phyloP scores from a whole-genome alignment of 2,113 vertebrate genomes.

The Petrocephalus microphthalmus region DNA sequence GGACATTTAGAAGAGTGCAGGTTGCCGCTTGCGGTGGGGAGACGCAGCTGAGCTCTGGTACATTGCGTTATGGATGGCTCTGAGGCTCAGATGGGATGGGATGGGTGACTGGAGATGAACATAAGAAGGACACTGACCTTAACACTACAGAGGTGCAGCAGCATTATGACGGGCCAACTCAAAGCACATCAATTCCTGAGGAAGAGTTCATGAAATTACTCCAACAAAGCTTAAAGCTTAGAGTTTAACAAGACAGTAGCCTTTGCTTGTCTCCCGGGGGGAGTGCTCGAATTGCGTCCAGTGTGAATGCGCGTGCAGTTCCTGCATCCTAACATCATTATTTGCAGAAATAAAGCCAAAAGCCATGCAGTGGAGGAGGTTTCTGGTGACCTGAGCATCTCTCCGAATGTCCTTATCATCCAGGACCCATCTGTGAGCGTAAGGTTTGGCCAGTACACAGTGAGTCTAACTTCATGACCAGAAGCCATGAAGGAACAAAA shows the following conservation, averaged over 20 bases:
- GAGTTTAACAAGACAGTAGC: conserved; percentile 1
- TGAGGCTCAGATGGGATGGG: conserved; percentile 10
- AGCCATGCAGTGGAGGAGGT: not conserved
- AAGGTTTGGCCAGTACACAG: not conserved
- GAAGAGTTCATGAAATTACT: conserved; percentile 83
- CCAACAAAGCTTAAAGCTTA: conserved; percentile 7
- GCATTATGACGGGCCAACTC: conserved; percentile 93
- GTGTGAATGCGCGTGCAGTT: not conserved
- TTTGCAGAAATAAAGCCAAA: not conserved
- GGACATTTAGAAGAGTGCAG: not conserved
- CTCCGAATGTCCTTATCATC: no score
- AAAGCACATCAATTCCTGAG: conserved; percentile 92
- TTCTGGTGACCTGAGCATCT: not conserved
- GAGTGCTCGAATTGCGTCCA: not conserved
- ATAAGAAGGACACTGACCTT: conserved; percentile 65
- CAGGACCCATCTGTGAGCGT: not conserved
- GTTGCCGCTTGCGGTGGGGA: not conserved
- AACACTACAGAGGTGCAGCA: conserved; percentile 99
- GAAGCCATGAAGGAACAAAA: not conserved
- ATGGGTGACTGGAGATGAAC: not conserved
- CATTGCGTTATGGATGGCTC: not conserved
- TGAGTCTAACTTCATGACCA: not conserved
- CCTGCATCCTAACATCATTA: not conserved
- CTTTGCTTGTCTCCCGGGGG: not conserved
- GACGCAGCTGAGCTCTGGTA: not conserved